Percentiles rank a stretch among this genome's conserved stretches.
phyloP scores from a whole-genome alignment of 2,113 vertebrate species.

The Callipepla californica region DNA sequence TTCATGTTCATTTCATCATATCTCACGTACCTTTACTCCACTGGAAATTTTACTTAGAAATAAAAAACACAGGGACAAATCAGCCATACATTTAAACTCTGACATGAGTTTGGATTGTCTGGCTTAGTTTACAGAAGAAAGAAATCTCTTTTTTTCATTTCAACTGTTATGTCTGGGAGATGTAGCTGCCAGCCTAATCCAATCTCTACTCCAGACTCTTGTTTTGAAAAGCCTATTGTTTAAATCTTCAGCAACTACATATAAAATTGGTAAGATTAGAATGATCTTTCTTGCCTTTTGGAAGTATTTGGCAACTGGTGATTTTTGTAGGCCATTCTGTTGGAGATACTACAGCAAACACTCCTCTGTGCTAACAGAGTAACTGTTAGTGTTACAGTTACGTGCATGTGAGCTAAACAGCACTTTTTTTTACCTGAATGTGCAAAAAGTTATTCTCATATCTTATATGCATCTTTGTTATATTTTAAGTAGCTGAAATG shows the following conservation, averaged over 20 bases:
- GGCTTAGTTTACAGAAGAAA: not conserved
- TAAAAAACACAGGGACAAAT: not conserved
- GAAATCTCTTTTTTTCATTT: slow-evolving; percentile 26
- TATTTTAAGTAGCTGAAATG: not conserved
- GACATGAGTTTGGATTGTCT: slow-evolving; percentile 17
- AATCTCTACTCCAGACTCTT: slow-evolving; percentile 19
- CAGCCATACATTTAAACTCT: not conserved
- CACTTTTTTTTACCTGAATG: not conserved
- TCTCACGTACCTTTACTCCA: not conserved
- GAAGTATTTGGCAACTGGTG: fast-evolving
- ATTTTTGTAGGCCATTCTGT: not conserved
- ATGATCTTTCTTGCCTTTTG: not conserved
- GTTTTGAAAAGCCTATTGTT: not conserved
- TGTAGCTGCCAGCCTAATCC: slow-evolving; percentile 4
- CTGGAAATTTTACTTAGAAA: not conserved
- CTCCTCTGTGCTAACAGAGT: not conserved
- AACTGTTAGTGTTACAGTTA: not conserved
- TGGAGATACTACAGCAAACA: not conserved
- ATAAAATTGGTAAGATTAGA: not conserved
- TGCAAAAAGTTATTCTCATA: not conserved
- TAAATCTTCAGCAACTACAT: not conserved
- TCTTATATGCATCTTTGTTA: not conserved
- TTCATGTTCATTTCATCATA: not conserved
- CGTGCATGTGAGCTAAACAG: not conserved
- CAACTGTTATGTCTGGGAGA: not conserved